Percentiles rank a stretch among this genome's conserved stretches.
Conservation (phyloP, 92 coral and sea anemone species). For the Montipora capitata region DNA sequence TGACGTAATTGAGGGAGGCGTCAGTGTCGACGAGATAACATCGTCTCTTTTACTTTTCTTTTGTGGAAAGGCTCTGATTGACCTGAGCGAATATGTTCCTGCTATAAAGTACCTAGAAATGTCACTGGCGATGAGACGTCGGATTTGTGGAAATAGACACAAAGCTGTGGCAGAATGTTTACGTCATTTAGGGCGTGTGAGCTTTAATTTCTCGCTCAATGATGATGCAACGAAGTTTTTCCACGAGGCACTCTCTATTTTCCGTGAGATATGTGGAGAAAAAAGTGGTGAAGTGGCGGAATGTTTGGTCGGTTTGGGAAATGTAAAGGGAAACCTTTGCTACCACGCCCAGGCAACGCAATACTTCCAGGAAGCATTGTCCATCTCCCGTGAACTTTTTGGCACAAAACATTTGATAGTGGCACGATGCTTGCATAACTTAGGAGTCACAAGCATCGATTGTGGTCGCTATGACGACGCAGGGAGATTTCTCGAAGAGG, state of each 20-base stretch:
- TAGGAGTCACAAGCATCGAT: no score
- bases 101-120: no score
- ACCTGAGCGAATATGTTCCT: no score
- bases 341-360: background rate
- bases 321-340: background rate
- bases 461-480: no score
- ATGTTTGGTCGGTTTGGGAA: constrained; percentile 52
- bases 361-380: constrained; percentile 23
- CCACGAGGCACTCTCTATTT: background rate
- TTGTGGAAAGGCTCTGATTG: no score
- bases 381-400: constrained; percentile 22
- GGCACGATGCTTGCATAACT: constrained; percentile 38
- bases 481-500: no score
- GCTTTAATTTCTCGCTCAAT: background rate
- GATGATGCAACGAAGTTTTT: background rate
- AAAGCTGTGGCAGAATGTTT: constrained; percentile 27
- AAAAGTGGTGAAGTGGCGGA: constrained; percentile 38
- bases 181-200: constrained; percentile 1
- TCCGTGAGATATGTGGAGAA: constrained; percentile 16
- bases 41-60: no score
- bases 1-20: no score
- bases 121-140: no score
- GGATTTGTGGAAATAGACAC: background rate
- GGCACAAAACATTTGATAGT: constrained; percentile 24
- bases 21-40: no score